Evolutionary conservation across 1,140 invertebrate genomes (phyloP), one percentile per base, ranked within the genome.

Genomic region (Drosophila kikkawai): DNA sequence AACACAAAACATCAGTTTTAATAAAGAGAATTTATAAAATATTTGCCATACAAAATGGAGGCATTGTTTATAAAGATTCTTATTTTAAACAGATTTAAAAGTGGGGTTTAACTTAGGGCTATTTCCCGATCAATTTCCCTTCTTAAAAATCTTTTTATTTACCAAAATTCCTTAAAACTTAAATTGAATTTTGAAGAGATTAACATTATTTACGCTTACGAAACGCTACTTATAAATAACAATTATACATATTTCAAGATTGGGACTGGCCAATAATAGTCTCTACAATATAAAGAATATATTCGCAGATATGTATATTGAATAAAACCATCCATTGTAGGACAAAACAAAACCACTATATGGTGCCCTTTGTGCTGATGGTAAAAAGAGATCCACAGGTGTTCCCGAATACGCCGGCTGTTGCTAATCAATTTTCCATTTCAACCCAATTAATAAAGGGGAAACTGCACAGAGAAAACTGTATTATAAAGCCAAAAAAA

Each of bases 1-100:
- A 76, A 76, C 76, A 64, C 55, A 71, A 55, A 71, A 67, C 79
- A 81, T 64, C 42, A 57, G 7, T 15, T 15, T 22, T 29, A 2
- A 19, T 50, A 7, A n/a, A 4, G 12, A 6, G 15, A 50, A 26
- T 50, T 50, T 11, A 32, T 50, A 29, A n/a, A 8, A 15, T 1
- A 48, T 48, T 48, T 15, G 6, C 26, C 5, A 29, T 29, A 7
- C 5, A 26, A 26, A 26, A 26, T 26, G 26, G 26, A 26, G 26
- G 26, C 22, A 6, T 29, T 29, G 26, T 6, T 29, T 29, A 29
- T 29, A 29, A 29, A 6, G 26, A 29, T 6, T 29, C 6, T 6
- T 6, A 29, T 29, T 29, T 29, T 6, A 29, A 29, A 29, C 26
- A 29, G 26, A 29, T 6, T 29, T 29, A 6, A 29, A 29, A 29